These are phyloP conservation scores for Cataglyphis rosenhaueri DNA, from an alignment of 2,888 invertebrate species.

Conservation along the genomic window DNA sequence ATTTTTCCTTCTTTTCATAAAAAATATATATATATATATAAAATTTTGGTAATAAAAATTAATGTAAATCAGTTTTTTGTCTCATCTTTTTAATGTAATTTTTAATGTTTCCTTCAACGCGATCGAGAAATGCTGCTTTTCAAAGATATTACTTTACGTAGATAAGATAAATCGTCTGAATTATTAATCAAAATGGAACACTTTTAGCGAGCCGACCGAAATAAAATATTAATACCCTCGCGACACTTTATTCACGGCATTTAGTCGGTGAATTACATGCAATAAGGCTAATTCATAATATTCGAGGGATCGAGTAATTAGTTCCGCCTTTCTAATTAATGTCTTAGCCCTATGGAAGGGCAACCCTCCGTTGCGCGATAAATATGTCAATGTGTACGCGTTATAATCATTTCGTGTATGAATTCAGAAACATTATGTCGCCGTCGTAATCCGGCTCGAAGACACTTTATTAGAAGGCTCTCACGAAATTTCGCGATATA, in stretches of 20 bases:
- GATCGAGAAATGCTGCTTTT: slow-evolving; percentile 3
- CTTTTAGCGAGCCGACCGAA: slow-evolving; percentile 40
- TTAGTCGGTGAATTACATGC: slow-evolving; percentile 52
- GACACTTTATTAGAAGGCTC: slow-evolving; percentile 48
- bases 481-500: slow-evolving; percentile 23
- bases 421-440: slow-evolving; percentile 51
- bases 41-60: background rate
- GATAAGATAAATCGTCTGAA: slow-evolving; percentile 42
- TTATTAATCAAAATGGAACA: slow-evolving; percentile 49
- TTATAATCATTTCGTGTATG: slow-evolving; percentile 58
- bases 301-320: slow-evolving; percentile 64
- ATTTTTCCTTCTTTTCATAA: background rate
- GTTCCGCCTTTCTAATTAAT: slow-evolving; percentile 69
- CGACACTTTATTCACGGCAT: slow-evolving; percentile 50
- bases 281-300: slow-evolving; percentile 60
- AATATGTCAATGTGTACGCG: slow-evolving; percentile 61
- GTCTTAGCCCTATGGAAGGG: slow-evolving; percentile 56
- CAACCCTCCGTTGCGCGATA: slow-evolving; percentile 63
- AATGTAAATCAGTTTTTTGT: background rate
- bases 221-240: slow-evolving; percentile 50
- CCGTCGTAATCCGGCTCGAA: slow-evolving; percentile 45
- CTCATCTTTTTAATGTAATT: background rate
- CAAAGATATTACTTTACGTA: slow-evolving; percentile 4
- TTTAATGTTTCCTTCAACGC: background rate
- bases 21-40: background rate